Percentiles rank a stretch among this genome's conserved stretches.
Evolutionary conservation across 30 jellyfish, hydroid and myxozoan species (phyloP).

Genomic region (Rhopilema esculentum): DNA sequence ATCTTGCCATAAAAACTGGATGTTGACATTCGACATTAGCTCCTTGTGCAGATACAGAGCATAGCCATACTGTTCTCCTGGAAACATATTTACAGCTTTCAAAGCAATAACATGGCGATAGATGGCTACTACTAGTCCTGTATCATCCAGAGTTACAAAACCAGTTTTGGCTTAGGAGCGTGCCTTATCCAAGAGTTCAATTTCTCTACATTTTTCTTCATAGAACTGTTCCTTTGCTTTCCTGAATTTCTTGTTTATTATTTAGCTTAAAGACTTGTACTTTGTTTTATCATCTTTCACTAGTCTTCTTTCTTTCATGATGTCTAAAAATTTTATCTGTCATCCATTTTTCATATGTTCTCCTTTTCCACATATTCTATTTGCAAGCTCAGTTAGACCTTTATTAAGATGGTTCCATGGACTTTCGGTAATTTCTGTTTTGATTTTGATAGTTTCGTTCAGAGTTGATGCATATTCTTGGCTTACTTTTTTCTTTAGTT

Average conservation of each 20-base stretch:
- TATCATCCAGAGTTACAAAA: constrained; percentile 20
- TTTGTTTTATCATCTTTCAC: not conserved
- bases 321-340: not conserved
- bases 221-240: constrained; percentile 13
- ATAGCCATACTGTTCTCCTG: constrained; percentile 58
- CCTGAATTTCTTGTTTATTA: not conserved
- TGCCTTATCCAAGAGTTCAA: constrained; percentile 7
- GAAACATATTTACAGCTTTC: constrained; percentile 51
- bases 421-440: not conserved
- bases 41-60: too few species aligned
- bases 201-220: constrained; percentile 7
- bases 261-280: not conserved
- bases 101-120: constrained; percentile 39
- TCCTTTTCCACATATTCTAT: not conserved
- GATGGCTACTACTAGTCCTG: constrained; percentile 51
- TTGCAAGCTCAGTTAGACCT: not conserved
- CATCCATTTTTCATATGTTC: not conserved
- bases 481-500: too few species aligned
- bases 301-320: not conserved
- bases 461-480: too few species aligned
- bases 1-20: too few species aligned
- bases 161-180: not conserved
- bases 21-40: too few species aligned
- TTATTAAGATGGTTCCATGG: not conserved
- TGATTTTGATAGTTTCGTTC: not conserved